These are phyloP conservation scores for Sylvia borin DNA, from an alignment of 2,797 vertebrate genomes.

Conservation along the genomic window DNA sequence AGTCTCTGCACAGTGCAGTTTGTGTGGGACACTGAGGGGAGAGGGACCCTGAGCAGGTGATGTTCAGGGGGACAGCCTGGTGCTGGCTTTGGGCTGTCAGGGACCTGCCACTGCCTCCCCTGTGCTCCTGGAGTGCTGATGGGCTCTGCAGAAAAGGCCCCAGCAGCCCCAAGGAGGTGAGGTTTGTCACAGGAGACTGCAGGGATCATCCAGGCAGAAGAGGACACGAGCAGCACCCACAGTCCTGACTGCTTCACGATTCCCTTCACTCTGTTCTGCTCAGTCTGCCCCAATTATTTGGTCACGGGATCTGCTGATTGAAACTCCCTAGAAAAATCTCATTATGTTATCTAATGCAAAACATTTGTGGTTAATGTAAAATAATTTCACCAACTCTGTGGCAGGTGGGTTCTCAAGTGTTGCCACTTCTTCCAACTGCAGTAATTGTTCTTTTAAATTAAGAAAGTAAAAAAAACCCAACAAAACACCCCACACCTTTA, in stretches of 20 bases:
- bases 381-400: neutral
- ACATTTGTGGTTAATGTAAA: neutral
- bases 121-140: fast-evolving
- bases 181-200: neutral
- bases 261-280: neutral
- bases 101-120: neutral
- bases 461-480: neutral
- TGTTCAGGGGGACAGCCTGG: neutral
- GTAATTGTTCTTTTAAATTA: neutral
- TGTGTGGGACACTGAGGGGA: neutral
- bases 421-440: neutral
- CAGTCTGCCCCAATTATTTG: neutral
- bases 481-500: neutral
- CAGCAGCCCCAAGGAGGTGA: neutral
- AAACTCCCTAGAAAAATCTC: neutral
- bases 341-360: neutral
- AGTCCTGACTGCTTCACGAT: neutral
- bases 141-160: neutral
- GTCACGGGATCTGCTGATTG: neutral
- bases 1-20: neutral
- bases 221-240: neutral
- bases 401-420: neutral
- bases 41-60: neutral
- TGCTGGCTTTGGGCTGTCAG: neutral
- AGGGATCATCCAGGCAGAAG: neutral